These are phyloP conservation scores for Sylvietta virens DNA, from an alignment of 2,113 vertebrate species.

Conservation along the genomic window DNA sequence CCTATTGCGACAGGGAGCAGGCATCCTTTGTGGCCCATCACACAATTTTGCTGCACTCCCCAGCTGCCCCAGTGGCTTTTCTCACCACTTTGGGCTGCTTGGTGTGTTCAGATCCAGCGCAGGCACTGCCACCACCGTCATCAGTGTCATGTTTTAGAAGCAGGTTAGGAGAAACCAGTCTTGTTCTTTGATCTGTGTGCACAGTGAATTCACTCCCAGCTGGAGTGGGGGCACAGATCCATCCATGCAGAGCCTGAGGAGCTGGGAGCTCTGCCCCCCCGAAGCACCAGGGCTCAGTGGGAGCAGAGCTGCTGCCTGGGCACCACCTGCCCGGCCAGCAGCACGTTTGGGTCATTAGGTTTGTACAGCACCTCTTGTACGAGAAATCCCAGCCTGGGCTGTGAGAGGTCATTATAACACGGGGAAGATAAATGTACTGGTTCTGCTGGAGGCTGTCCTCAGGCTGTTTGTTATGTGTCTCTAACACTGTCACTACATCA, in stretches of 20 bases:
- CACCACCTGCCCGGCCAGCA: not conserved
- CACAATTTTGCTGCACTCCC: not conserved
- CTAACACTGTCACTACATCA: constrained; percentile 56
- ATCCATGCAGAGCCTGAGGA: not conserved
- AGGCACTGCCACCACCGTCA: not conserved
- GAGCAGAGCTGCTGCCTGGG: not conserved
- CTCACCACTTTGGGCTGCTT: not conserved
- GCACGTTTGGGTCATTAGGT: not conserved
- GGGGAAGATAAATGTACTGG: constrained; percentile 49
- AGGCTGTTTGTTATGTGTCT: constrained; percentile 69
- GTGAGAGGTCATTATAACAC: constrained; percentile 39
- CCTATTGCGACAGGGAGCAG: too few relatives aligned
- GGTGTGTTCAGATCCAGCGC: not conserved
- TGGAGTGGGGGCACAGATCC: not conserved
- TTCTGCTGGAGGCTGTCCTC: constrained; percentile 62
- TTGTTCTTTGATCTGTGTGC: not conserved
- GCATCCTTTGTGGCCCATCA: not conserved
- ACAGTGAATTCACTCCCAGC: not conserved
- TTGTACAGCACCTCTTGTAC: not conserved
- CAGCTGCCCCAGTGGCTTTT: not conserved
- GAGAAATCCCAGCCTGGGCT: constrained; percentile 27
- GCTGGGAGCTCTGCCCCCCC: not conserved
- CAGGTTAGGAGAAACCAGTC: not conserved
- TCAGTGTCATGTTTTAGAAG: not conserved
- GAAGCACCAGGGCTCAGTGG: not conserved